Base-by-base conservation (phyloP, 2,113 vertebrate genomes). In the Lophotis ruficrista region DNA sequence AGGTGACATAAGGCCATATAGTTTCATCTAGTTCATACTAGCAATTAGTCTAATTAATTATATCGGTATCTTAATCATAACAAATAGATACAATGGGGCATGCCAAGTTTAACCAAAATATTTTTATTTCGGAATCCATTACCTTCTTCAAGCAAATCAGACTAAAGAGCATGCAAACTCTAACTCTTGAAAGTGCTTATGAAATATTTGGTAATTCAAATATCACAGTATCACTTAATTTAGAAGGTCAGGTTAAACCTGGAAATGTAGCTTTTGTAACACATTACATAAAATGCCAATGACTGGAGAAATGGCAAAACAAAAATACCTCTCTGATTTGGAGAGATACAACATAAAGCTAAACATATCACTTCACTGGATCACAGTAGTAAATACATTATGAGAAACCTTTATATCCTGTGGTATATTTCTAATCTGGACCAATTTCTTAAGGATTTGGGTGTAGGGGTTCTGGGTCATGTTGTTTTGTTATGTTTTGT, bases 341-440 rank as follows among this genome's bases (percentile, higher is more conserved):
- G 38, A 93, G 43, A 88, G 58, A 30, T 77, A n/a, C 6, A 38
- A 64, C 41, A 75, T 68, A 35, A 96, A 92, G 72, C 82, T 93
- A 96, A 97, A 93, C 27, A 54, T 87, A 91, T 78, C 70, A 90
- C 85, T 95, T 68, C 56, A 92, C 11, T 82, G 90, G 80, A 91
- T 95, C 92, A 92, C 54, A 60, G 85, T 66, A 98, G 95, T 88
- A 96, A 97, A 96, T 78, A 90, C 56, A 87, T 89, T 94, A 93
- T 15, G 45, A 97, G 79, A 95, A 96, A 91, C 35, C 66, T 95
- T 97, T 93, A 68, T 25, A 97, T 94, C 84, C 94, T 90, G 50
- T 96, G 81, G 89, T 96, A 84, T 93, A 96, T 95, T 96, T 96
- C 94, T 96, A 97, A 96, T 76, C 76, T 95, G 80, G 80, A 92